Evolutionary conservation across 2,797 vertebrate species (phyloP), one percentile per base, ranked within the genome.

Genomic region (Coregonus ussuriensis): DNA sequence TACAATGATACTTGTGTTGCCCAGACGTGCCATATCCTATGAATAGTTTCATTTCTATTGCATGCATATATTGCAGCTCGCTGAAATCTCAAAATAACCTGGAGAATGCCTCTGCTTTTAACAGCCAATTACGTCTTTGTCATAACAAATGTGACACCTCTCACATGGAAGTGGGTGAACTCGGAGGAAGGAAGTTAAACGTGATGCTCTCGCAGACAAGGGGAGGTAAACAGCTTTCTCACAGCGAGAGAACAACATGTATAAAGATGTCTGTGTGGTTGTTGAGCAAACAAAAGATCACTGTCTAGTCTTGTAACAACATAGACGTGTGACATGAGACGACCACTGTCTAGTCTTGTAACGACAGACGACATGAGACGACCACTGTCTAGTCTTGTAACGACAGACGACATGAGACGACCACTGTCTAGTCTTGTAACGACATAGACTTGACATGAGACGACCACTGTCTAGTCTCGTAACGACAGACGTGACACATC

Each of bases 111-210:
- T 25, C 18, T 3, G 63, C 5, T 71, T 72, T 79, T 52, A 71
- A 74, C 29, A 29, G 74, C 62, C 75, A 71, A 82, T 84, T 82
- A 76, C 67, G 25, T 72, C 13, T 74, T 74, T 54, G 66, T 77
- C 77, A 81, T 77, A 74, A 83, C 66, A 72, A 63, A 77, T 41
- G 29, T 18, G 74, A 76, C 67, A 67, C 6, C 37, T 72, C 56
- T 76, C 67, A 7, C 52, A 47, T 6, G 15, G 51, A 70, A 33
- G 68, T 51, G 59, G 72, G 31, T 73, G 56, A 74, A 53, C 77
- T 53, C 15, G 6, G 56, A 51, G 71, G 31, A 31, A 29, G 25
- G 53, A 66, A 77, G 79, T 54, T 72, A 53, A 67, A 71, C 13
- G 29, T 70, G 54, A 54, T 71, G 41, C 31, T 51, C 21, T 25